These are phyloP conservation scores for Microtus ochrogaster DNA, from an alignment of 2,113 vertebrate species.

Conservation along the genomic window DNA sequence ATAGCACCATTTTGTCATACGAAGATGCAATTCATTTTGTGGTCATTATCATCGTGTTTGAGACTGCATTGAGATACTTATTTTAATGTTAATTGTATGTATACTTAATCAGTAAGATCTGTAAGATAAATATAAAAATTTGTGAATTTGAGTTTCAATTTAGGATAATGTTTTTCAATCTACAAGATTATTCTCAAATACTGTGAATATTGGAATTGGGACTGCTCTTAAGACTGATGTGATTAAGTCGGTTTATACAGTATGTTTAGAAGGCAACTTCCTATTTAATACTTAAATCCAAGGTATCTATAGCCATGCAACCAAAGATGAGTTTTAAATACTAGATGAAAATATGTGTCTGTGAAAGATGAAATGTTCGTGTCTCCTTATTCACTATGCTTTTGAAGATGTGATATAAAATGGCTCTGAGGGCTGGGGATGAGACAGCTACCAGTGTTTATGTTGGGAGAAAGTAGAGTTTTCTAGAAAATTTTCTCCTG, in stretches of 20 bases:
- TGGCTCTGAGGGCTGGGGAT: background rate
- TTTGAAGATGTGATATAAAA: conserved; percentile 65
- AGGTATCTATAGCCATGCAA: conserved; percentile 2
- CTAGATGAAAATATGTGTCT: conserved; percentile 33
- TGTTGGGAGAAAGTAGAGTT: conserved; percentile 44
- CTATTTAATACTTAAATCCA: conserved; percentile 39
- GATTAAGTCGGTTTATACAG: conserved; percentile 37
- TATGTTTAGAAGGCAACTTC: background rate
- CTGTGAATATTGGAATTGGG: conserved; percentile 36
- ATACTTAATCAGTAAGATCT: conserved; percentile 58
- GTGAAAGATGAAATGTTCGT: conserved; percentile 58
- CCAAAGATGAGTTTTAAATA: conserved; percentile 37
- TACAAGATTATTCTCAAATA: conserved; percentile 46
- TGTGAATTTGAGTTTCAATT: conserved; percentile 65
- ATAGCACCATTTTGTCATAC: conserved; percentile 64
- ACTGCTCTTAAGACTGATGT: conserved; percentile 18
- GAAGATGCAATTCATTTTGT: conserved; percentile 69
- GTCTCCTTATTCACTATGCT: conserved; percentile 37
- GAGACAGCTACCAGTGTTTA: conserved; percentile 36
- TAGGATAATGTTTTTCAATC: conserved; percentile 43
- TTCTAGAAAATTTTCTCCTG: background rate
- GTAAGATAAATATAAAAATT: conserved; percentile 56
- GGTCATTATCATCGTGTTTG: conserved; percentile 68
- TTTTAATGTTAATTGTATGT: conserved; percentile 65
- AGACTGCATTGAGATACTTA: conserved; percentile 49